phyloP scores from a whole-genome alignment of 2,113 vertebrate species.

The Ophiodon elongatus region DNA sequence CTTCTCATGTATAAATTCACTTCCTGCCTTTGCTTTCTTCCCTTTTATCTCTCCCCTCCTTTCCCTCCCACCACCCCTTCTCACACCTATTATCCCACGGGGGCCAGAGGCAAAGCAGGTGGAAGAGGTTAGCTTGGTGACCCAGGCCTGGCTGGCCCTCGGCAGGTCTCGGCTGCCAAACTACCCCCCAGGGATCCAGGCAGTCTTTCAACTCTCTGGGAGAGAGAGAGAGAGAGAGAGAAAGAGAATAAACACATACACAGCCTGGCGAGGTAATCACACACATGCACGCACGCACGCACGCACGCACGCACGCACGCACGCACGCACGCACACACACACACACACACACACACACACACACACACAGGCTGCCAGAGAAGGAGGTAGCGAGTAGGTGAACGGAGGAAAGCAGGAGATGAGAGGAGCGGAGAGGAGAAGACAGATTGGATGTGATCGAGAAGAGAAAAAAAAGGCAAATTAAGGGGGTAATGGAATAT shows the following conservation, averaged over 20 bases:
- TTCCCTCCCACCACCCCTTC: background rate
- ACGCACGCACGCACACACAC: constrained; percentile 4
- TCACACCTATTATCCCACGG: constrained; percentile 31
- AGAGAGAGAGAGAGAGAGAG: background rate
- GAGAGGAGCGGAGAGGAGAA: background rate
- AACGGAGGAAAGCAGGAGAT: constrained; percentile 19
- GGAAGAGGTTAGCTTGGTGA: constrained; percentile 38
- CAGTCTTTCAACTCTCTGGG: constrained; percentile 39
- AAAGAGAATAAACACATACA: background rate
- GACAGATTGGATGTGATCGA: background rate
- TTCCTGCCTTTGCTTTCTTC: background rate
- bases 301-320: constrained; percentile 20
- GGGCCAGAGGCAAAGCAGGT: constrained; percentile 16
- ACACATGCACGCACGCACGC: no score
- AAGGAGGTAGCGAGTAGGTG: constrained; percentile 42
- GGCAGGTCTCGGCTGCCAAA: constrained; percentile 37
- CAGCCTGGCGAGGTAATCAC: background rate
- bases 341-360: background rate
- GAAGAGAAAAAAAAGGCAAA: background rate
- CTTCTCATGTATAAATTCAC: constrained; percentile 48
- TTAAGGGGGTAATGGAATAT: background rate
- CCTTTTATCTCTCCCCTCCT: constrained; percentile 24
- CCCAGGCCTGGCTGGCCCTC: constrained; percentile 20
- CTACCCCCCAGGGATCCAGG: constrained; percentile 24
- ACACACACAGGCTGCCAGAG: constrained; percentile 21